Base-by-base conservation (phyloP, 2,797 vertebrate genomes). In the Sebastes jordani region DNA sequence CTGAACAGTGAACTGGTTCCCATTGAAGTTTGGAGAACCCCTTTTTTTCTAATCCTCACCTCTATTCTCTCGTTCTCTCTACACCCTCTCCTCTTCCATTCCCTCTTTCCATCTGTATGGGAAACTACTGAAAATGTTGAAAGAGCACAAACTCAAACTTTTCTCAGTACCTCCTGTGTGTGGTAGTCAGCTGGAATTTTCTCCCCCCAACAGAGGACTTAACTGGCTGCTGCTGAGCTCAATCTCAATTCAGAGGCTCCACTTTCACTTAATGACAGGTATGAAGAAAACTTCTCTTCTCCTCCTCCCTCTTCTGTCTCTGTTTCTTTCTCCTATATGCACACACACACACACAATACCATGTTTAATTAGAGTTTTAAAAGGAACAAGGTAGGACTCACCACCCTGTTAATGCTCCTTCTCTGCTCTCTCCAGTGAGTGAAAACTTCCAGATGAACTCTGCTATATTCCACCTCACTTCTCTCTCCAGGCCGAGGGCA, bases 381-480 rank as follows among this genome's bases (percentile, higher is more conserved):
- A 75, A 68, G 20, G 20, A 80, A 61, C 27, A 85, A 83, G 65
- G 62, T 68, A 73, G 49, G 54, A 93, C 93, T 94, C 82, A 95
- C 94, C 94, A 78, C 74, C 64, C 67, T 85, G 64, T 81, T 73
- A 88, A 86, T 66, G 80, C 61, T 89, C 66, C 87, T 84, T 80
- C 76, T 84, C 60, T 84, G 73, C 56, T 76, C 75, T 83, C 64
- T 49, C 61, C 73, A 80, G 74, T 89, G 86, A 86, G 75, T 70
- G 78, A 85, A 90, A 88, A 76, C 83, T 64, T 91, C 90, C 88
- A 84, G 80, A 74, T 73, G 64, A 89, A 89, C 72, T 83, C 85
- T 88, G 75, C 52, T 90, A 92, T 93, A 94, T 91, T 95, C 95
- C 95, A 90, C 91, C 87, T 91, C 84, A 83, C 86, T 52, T 52